Conservation (phyloP, 2,888 invertebrate genomes). For the Lapara coniferarum region DNA sequence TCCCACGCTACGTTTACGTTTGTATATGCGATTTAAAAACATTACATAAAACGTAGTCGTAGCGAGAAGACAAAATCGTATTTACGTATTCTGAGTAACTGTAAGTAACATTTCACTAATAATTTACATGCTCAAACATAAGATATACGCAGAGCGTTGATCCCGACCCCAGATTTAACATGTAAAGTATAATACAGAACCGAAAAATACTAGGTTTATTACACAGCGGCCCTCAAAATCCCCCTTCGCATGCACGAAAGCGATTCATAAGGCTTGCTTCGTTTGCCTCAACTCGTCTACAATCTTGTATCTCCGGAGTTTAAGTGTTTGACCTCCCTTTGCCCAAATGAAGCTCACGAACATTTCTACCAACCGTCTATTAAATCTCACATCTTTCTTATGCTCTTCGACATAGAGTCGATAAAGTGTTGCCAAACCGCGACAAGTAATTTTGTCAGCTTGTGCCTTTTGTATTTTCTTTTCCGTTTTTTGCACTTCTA, state of each 20-base stretch:
- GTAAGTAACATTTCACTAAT: not conserved
- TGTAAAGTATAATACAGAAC: slow-evolving; percentile 36
- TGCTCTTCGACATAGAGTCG: slow-evolving; percentile 46
- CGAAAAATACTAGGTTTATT: slow-evolving; percentile 48
- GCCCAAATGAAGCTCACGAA: slow-evolving; percentile 77
- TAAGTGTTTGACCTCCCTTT: slow-evolving; percentile 79
- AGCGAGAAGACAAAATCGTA: not conserved
- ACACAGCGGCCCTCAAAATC: slow-evolving; percentile 59
- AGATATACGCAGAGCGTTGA: slow-evolving; percentile 4
- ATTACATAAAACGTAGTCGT: no score
- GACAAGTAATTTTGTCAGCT: slow-evolving; percentile 53
- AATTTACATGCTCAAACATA: slow-evolving; percentile 5
- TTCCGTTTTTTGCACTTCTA: slow-evolving; percentile 65
- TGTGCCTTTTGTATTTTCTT: slow-evolving; percentile 75
- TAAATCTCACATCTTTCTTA: slow-evolving; percentile 51
- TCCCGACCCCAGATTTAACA: slow-evolving; percentile 31
- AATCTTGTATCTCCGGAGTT: slow-evolving; percentile 78
- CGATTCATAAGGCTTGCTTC: slow-evolving; percentile 76
- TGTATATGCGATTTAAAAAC: no score
- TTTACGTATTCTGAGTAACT: not conserved
- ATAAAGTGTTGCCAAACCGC: slow-evolving; percentile 45
- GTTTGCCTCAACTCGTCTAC: slow-evolving; percentile 75
- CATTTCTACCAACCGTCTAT: slow-evolving; percentile 58
- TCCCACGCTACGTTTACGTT: no score
- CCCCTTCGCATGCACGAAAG: slow-evolving; percentile 66